Evolutionary conservation across 2,113 vertebrate genomes (phyloP), one percentile per base, ranked within the genome.

Genomic region (Platysternon megacephalum): DNA sequence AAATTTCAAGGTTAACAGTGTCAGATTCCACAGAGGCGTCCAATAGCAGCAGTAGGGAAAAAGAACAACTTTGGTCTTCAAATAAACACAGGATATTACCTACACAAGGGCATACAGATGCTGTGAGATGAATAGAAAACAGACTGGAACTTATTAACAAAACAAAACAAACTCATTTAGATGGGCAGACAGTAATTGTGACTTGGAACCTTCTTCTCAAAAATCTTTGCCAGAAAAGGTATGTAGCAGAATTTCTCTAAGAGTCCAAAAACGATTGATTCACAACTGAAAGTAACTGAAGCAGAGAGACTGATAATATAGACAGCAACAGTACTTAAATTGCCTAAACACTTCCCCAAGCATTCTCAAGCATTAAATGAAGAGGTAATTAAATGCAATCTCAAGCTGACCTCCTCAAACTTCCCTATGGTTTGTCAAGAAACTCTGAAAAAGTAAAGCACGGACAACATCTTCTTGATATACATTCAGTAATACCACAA

Each of bases 171-270:
- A 44, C 79, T 94, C 90, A 2, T 79, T 91, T 81, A 94, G 74
- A 90, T 26, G 51, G 92, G 87, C 61, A 87, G 53, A 61, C 87
- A 87, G 26, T 81, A 91, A 53, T 84, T 96, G 83, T 79, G 91
- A 86, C 87, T 92, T 96, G 74, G 55, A 96, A 89, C 61, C 26
- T 94, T 35, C 87, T 94, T 96, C 82, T 87, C 28, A 42, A 88
- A 94, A 86, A 78, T 53, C 52, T 91, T 86, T 89, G 46, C 89
- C 72, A 89, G 42, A 68, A 68, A 24, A 97, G 39, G 14, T 39
- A 82, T 89, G 52, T 94, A 85, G 29, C 51, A 94, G n/a, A 58
- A 90, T 74, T 94, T 76, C 49, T 56, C 88, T 85, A 79, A 11
- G 58, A 88, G 87, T 87, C 81, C 87, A 95, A 90, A 91, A 22